Percentiles rank a stretch among this genome's conserved stretches.
Evolutionary conservation across 2,888 invertebrate species (phyloP).

Genomic region (Heliconius ethilla): DNA sequence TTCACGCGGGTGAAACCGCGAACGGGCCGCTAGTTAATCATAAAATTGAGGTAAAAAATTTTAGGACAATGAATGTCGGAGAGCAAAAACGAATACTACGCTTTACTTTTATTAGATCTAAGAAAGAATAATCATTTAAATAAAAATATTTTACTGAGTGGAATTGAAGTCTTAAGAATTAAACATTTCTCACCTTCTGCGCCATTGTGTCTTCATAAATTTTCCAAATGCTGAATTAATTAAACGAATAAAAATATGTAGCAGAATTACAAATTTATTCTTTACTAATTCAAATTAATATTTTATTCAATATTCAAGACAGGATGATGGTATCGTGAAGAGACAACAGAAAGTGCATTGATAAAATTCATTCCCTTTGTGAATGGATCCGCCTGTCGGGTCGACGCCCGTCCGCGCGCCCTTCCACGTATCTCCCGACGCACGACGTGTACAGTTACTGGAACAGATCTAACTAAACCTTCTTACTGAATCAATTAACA

Average conservation of each 20-base stretch:
- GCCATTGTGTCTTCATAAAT: background rate
- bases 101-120: background rate
- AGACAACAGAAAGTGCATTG: slow-evolving; percentile 15
- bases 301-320: background rate
- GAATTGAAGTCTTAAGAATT: background rate
- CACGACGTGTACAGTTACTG: background rate
- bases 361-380: slow-evolving; percentile 13
- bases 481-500: background rate
- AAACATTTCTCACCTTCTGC: background rate
- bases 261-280: background rate
- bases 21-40: too few species aligned
- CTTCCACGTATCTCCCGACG: slow-evolving; percentile 21
- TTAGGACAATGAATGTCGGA: too few species aligned
- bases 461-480: background rate
- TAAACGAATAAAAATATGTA: background rate
- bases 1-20: too few species aligned
- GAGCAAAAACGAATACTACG: background rate
- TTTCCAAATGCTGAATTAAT: background rate
- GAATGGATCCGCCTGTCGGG: slow-evolving; percentile 20
- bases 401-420: slow-evolving; percentile 40
- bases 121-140: background rate
- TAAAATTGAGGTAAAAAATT: too few species aligned
- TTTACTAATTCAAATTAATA: background rate
- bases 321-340: background rate
- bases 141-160: background rate